Base-by-base conservation (phyloP, 2,113 vertebrate genomes). In the Pelusios castaneus region DNA sequence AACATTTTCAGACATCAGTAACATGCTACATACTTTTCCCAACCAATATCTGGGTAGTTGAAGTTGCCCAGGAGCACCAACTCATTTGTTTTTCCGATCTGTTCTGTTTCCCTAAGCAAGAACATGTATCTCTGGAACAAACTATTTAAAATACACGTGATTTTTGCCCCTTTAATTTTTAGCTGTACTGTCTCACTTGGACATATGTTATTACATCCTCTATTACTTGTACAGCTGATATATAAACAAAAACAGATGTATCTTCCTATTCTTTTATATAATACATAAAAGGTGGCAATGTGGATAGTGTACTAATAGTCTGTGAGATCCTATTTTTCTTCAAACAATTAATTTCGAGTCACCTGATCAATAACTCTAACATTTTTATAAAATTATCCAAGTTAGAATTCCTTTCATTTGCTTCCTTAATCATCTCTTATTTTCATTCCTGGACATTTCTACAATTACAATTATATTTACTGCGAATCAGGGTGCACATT, bases 51-150 rank as follows among this genome's bases (percentile, higher is more conserved):
- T 96, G 87, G 80, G 92, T 91, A n/a, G 88, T 96, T 93, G 73
- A 82, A 94, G 85, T 95, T 91, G 95, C 92, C 90, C 96, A 97
- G 63, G 94, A 97, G 96, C 95, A 96, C 95, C 58, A 94, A 96
- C 92, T 97, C 95, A 96, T 96, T 97, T 97, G 96, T 94, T 96
- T 94, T 96, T 91, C 91, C 97, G 96, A 97, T 97, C 96, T 97
- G 96, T 92, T 97, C 92, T 67, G 94, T 97, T 90, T 97, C 92
- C 95, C 96, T 96, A 94, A 96, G 96, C 96, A 94, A 84, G 94
- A 97, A 96, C 94, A 92, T 85, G 56, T 88, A 92, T 95, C 63
- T 93, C 96, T 80, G 95, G 95, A 96, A 95, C 94, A 96, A 95
- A 94, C 63, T 91, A 93, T 97, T 91, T 95, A 95, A 95, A 91